phyloP scores from a whole-genome alignment of 2,797 vertebrate species.

The Nasua narica region DNA sequence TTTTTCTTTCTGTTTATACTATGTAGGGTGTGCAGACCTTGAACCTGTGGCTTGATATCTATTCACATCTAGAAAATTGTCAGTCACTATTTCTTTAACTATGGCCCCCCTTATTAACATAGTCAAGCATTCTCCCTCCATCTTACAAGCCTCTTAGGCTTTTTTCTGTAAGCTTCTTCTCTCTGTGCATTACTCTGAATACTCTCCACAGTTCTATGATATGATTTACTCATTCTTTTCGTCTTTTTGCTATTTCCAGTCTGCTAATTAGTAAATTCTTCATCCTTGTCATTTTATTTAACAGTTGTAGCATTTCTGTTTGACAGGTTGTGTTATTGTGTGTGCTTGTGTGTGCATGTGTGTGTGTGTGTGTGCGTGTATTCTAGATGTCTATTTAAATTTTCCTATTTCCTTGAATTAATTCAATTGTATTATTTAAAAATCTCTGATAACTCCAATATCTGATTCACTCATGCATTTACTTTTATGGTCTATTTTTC shows the following conservation, averaged over 20 bases:
- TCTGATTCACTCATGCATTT: not conserved
- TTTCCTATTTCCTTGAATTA: slow-evolving; percentile 7
- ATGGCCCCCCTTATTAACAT: not conserved
- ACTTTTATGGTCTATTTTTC: not conserved
- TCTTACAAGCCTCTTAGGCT: not conserved
- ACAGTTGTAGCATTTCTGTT: not conserved
- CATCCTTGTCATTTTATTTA: not conserved
- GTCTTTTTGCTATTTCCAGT: not conserved
- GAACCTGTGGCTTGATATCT: not conserved
- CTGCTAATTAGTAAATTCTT: not conserved
- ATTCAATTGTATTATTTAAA: not conserved
- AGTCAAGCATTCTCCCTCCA: not conserved
- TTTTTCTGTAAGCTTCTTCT: not conserved
- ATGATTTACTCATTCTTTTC: not conserved
- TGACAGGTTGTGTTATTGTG: not conserved
- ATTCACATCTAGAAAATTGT: not conserved
- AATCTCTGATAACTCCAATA: not conserved
- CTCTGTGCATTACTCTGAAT: not conserved
- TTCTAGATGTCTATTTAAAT: not conserved
- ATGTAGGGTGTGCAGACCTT: not conserved
- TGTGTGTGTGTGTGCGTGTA: not conserved
- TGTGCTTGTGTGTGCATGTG: not conserved
- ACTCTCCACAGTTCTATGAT: not conserved
- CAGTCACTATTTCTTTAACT: not conserved
- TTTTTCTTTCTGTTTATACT: not conserved